Conservation (phyloP, 2,888 invertebrate species). For the Blomia tropicalis region DNA sequence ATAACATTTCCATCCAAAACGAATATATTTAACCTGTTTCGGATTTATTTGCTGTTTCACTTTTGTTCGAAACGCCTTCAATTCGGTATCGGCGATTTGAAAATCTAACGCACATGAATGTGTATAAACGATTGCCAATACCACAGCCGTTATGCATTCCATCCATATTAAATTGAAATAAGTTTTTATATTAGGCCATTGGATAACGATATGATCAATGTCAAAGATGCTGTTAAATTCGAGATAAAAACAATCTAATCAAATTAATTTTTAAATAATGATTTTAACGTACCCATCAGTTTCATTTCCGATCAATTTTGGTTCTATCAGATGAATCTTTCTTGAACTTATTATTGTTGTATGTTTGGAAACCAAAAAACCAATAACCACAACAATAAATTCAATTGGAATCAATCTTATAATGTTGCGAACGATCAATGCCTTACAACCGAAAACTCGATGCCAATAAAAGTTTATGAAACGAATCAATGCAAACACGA, state of each 20-base stretch:
- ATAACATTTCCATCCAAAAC: conserved; percentile 1
- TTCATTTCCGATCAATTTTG: background rate
- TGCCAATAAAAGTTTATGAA: background rate
- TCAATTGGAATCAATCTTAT: background rate
- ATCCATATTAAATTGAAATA: background rate
- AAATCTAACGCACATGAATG: conserved; percentile 4
- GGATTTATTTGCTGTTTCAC: background rate
- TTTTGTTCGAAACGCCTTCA: background rate
- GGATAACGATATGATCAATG: background rate
- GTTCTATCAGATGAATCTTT: background rate
- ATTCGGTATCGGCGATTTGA: background rate
- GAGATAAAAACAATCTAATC: background rate
- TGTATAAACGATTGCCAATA: background rate
- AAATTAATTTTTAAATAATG: background rate
- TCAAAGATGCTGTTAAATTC: background rate
- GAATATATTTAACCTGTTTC: background rate
- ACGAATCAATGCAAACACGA: background rate
- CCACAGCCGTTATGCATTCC: background rate
- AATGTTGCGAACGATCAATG: background rate
- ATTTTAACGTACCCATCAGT: background rate
- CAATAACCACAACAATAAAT: background rate
- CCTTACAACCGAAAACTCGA: background rate
- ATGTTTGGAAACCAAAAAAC: background rate
- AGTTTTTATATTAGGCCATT: background rate
- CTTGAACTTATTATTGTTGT: background rate